phyloP scores from a whole-genome alignment of 2,888 invertebrate species.

The Diaphora mendica region DNA sequence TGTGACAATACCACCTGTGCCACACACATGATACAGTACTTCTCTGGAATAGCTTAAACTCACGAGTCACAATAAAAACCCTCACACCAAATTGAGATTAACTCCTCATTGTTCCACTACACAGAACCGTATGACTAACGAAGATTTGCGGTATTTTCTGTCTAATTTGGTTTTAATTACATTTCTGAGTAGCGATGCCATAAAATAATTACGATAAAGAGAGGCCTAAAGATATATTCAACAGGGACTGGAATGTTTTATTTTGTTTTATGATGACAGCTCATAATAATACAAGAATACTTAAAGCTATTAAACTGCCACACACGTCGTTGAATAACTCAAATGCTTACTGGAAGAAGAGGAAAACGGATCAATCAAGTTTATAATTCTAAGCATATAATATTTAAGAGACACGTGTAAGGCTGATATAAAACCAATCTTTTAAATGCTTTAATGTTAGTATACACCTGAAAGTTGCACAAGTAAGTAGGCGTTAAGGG shows the following conservation, averaged over 20 bases:
- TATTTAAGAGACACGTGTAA: not conserved
- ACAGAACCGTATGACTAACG: conserved; percentile 1
- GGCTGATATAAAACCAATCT: not conserved
- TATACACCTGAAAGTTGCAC: not conserved
- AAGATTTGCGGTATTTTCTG: not conserved
- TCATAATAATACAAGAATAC: not conserved
- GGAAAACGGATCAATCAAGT: not conserved
- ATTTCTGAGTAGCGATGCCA: not conserved
- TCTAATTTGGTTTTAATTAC: not conserved
- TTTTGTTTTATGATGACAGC: not conserved
- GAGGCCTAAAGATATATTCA: not conserved
- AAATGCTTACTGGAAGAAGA: not conserved
- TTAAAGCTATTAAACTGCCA: not conserved
- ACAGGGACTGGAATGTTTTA: not conserved
- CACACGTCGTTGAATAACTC: not conserved
- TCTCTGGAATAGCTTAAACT: not conserved
- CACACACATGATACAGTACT: not conserved
- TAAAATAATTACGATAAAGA: not conserved
- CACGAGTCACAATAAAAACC: not conserved
- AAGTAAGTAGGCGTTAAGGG: not conserved
- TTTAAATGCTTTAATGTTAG: not conserved
- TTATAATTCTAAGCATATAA: not conserved
- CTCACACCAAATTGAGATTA: conserved; percentile 13
- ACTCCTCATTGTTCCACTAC: conserved; percentile 12
- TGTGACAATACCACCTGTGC: not conserved